phyloP scores from a whole-genome alignment of 2,797 vertebrate genomes.

The Enteromius paludinosus region DNA sequence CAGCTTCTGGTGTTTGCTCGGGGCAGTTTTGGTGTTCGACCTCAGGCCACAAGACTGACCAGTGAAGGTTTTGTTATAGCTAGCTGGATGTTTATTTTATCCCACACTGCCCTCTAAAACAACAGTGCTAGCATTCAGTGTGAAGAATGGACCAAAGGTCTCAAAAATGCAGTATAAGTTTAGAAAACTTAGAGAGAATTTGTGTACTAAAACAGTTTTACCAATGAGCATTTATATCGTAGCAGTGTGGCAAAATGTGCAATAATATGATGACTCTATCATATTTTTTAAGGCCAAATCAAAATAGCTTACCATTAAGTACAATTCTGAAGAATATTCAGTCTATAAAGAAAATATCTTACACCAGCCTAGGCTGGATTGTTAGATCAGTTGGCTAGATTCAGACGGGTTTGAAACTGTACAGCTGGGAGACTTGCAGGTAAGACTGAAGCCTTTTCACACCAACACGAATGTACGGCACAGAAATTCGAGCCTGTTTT shows the following conservation, averaged over 20 bases:
- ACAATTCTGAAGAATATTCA: neutral
- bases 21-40: constrained; percentile 48
- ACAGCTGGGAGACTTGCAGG: neutral
- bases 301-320: neutral
- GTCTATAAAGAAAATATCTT: neutral
- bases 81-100: constrained; percentile 9
- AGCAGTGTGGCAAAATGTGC: constrained; percentile 12
- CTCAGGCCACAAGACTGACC: constrained; percentile 34
- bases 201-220: constrained; percentile 1
- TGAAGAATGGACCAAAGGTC: neutral
- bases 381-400: neutral
- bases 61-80: constrained; percentile 30
- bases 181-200: neutral
- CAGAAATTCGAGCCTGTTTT: neutral
- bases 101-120: neutral
- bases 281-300: constrained; percentile 6
- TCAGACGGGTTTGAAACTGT: neutral
- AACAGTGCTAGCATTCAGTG: neutral
- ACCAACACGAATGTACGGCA: neutral
- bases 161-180: neutral
- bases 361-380: neutral
- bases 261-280: neutral
- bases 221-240: neutral
- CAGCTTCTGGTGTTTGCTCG: constrained; percentile 41
- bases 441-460: neutral